These are phyloP conservation scores for Cephalopterus ornatus DNA, from an alignment of 2,113 vertebrate species.

Conservation along the genomic window DNA sequence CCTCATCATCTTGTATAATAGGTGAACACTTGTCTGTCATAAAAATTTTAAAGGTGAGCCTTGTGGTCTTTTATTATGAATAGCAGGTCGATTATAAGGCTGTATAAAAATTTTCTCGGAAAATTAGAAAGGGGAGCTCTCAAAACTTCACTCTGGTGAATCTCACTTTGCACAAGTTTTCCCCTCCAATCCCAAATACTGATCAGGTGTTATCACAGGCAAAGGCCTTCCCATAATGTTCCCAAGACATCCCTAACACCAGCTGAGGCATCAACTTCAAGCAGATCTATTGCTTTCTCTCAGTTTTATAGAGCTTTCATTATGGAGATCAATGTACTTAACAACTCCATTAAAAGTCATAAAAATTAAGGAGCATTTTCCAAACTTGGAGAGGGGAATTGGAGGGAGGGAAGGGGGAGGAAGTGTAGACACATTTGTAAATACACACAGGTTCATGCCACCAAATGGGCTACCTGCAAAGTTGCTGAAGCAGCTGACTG, in stretches of 20 bases:
- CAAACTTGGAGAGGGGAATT: not conserved
- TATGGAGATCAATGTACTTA: not conserved
- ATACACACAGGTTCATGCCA: not conserved
- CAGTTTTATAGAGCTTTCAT: not conserved
- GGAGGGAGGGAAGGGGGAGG: too few relatives aligned
- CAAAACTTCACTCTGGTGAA: not conserved
- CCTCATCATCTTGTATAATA: not conserved
- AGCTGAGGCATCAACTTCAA: not conserved
- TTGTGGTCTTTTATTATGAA: not conserved
- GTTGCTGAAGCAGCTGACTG: not conserved
- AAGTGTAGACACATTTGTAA: not conserved
- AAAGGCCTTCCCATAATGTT: not conserved
- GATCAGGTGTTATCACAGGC: not conserved
- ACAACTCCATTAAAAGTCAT: not conserved
- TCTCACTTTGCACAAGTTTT: not conserved
- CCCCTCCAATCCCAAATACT: not conserved
- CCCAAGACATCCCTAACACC: not conserved
- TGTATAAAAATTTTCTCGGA: not conserved
- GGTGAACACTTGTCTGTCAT: not conserved
- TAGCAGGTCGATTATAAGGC: not conserved
- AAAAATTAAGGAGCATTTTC: not conserved
- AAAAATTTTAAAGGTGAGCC: not conserved
- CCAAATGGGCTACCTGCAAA: not conserved
- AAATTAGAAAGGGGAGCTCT: not conserved
- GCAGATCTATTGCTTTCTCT: not conserved